Base-by-base conservation (phyloP, 1,140 invertebrate genomes). In the Aphaenogaster floridana region DNA sequence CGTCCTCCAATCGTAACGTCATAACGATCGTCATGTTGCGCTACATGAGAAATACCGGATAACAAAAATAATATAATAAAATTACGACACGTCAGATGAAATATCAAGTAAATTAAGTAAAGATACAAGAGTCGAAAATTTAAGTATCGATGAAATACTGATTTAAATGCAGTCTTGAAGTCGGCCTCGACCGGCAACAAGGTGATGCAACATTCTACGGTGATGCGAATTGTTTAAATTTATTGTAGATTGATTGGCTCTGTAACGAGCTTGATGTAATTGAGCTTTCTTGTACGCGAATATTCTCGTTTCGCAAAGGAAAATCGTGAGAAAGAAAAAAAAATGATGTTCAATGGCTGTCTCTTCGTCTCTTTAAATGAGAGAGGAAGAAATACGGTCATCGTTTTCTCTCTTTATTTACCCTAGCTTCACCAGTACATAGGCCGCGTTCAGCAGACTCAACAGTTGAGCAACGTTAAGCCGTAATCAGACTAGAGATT, bases 1-100 rank as follows among this genome's bases (percentile, higher is more conserved):
- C 11, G 34, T 57, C 36, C 11, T 42, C 72, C 72, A 76, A 76
- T 76, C 72, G 8, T 15, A 69, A 15, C 61, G 54, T 39, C 21
- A 8, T 8, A 61, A 48, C 13, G 13, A 21, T 21, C n/a, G 5
- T 36, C 17, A 11, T 54, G 13, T 57, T 17, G 36, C 52, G 52
- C 17, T 74, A 74, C 11, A 74, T 0, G 5, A 39, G 72, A 57
- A 57, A 76, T 42, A 42, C 28, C 72, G 34, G 36, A 74, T 39
- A 54, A 36, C 1, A 9, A 13, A 28, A 1, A 36, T 34, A 8
- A 5, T 11, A 21, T 11, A 68, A 64, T 59, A 68, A n/a, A 17
- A 66, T 66, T 28, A n/a, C 17, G n/a, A 42, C 5, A 36, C 17
- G 17, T 45, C 11, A 3, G 48, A 72, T 39, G 3, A 54, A 36